Percentiles rank a stretch among this genome's conserved stretches.
Conservation (phyloP, 2,888 invertebrate species). For the Stenchaetothrips biformis region DNA sequence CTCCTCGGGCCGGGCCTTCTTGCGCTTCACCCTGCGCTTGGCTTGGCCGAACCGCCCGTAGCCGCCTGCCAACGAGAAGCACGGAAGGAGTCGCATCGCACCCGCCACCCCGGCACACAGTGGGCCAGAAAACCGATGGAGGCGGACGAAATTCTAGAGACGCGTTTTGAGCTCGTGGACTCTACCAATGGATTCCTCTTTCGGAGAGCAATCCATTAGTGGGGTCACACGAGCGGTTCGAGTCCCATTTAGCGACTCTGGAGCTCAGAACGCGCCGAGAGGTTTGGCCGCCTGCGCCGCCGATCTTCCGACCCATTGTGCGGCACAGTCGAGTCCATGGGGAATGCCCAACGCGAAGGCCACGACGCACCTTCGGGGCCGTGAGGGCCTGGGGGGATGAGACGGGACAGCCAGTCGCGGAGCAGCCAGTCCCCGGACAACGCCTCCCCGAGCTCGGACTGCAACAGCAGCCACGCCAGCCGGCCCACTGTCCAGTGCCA, state of each 20-base stretch:
- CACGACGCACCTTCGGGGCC: background rate
- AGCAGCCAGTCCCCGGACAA: background rate
- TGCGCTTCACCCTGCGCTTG: slow-evolving; percentile 46
- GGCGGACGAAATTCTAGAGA: too few species aligned
- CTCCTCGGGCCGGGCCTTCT: slow-evolving; percentile 41
- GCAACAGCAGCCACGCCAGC: slow-evolving; percentile 44
- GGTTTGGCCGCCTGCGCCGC: too few species aligned
- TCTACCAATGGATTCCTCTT: too few species aligned
- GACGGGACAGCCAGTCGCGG: background rate
- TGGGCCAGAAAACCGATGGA: too few species aligned
- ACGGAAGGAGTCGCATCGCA: background rate
- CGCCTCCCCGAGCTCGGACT: slow-evolving; percentile 33
- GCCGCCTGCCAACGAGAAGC: background rate
- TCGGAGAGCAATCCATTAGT: too few species aligned
- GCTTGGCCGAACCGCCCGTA: slow-evolving; percentile 36
- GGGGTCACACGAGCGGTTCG: too few species aligned
- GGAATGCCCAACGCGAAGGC: background rate
- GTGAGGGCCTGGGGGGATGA: background rate
- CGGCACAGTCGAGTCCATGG: too few species aligned
- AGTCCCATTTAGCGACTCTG: too few species aligned
- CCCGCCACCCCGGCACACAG: background rate
- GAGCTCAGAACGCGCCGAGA: too few species aligned
- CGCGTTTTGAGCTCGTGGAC: too few species aligned
- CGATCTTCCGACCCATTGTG: too few species aligned
- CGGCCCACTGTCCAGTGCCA: slow-evolving; percentile 46